Base-by-base conservation (phyloP, 2,888 invertebrate species). In the Acanthosoma haemorrhoidale region DNA sequence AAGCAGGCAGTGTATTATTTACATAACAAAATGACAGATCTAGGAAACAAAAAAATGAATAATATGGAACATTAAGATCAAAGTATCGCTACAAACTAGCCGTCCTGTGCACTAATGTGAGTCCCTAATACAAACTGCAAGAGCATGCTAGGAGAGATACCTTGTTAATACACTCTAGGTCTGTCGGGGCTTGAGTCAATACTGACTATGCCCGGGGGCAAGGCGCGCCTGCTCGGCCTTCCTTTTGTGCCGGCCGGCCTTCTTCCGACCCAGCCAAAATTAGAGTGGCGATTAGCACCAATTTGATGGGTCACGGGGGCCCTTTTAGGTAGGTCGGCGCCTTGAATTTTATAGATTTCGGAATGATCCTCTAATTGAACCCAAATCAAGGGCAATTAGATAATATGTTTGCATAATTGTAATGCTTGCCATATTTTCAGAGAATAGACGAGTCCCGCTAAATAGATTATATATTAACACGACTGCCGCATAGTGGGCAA, bases 61-160 rank as follows among this genome's bases (percentile, higher is more conserved):
- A n/a, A n/a, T n/a, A n/a, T n/a, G n/a, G n/a, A n/a, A n/a, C n/a
- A n/a, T 51, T 29, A n/a, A 29, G 21, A 29, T 51, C 51, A n/a
- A n/a, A n/a, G 25, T 51, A 51, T 51, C 5, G 29, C 51, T 51
- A 51, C 51, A 51, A 51, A 51, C 51, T 51, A 51, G 25, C 25
- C 29, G 51, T n/a, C 51, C 51, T 61, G 61, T 61, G 61, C 61
- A 61, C 61, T 61, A 61, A 61, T 13, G 21, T 36, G 61, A 36
- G 38, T 36, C 36, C 36, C 61, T 21, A 59, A 59, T 32, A 34
- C 16, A 16, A 59, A 34, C 34, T 59, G 59, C 34, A 31, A 31
- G 6, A 41, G 38, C 61, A 61, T 61, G 61, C 61, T 18, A 36
- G 36, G 21, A 34, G 21, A 21, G 9, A 16, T 32, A 21, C 34